phyloP scores from a whole-genome alignment of 2,113 vertebrate genomes.

The Laticauda colubrina region DNA sequence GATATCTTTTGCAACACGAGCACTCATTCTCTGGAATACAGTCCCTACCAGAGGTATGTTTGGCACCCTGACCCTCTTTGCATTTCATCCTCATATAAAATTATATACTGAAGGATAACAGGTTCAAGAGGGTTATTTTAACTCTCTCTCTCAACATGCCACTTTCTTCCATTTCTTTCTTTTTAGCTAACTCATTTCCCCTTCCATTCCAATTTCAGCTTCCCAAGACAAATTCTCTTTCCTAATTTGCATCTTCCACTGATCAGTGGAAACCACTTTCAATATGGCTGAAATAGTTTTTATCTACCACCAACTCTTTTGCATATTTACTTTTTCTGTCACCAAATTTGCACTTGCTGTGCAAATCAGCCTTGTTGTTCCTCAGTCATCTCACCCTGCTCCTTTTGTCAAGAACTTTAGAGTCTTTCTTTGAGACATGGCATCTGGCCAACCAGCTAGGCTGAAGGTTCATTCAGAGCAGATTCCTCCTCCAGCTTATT shows the following conservation, averaged over 20 bases:
- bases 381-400: not conserved
- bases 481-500: conserved; percentile 18
- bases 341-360: not conserved
- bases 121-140: not conserved
- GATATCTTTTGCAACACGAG: not conserved
- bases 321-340: not conserved
- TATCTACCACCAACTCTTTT: not conserved
- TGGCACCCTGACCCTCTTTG: not conserved
- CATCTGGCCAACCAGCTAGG: conserved; percentile 44
- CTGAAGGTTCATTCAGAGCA: conserved; percentile 44
- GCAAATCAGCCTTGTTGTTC: fast-evolving
- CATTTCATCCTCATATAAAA: not conserved
- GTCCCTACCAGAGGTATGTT: not conserved
- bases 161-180: not conserved
- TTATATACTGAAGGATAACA: not conserved
- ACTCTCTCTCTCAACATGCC: not conserved
- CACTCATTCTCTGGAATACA: not conserved
- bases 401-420: not conserved
- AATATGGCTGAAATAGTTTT: not conserved
- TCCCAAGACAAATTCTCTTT: not conserved
- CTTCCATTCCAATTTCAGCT: not conserved
- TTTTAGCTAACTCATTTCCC: not conserved
- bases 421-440: conserved; percentile 20
- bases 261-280: not conserved
- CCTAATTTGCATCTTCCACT: not conserved